Evolutionary conservation across 2,797 vertebrate genomes (phyloP).

Genomic region (Crypturellus tataupa): DNA sequence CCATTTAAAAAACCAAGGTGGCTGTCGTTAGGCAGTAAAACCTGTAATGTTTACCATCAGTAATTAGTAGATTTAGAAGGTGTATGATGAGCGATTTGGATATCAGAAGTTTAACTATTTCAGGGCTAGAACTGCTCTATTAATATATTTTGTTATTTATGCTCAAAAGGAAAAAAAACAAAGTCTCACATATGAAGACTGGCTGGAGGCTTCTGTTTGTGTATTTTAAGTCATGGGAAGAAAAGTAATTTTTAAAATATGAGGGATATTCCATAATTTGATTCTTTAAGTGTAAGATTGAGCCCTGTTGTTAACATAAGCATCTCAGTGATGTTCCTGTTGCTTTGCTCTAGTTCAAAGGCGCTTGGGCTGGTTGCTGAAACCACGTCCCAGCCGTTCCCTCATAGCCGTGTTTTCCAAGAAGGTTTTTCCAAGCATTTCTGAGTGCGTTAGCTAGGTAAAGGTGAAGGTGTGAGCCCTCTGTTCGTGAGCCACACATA

Average conservation of each 20-base stretch:
- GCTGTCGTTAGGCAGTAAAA: neutral
- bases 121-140: neutral
- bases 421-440: neutral
- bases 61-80: conserved; percentile 35
- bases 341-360: neutral
- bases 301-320: neutral
- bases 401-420: neutral
- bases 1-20: neutral
- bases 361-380: no score
- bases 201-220: neutral
- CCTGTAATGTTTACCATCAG: neutral
- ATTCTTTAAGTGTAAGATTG: neutral
- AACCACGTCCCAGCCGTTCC: neutral
- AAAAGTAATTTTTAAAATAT: neutral
- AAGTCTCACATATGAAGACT: neutral
- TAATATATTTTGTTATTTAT: conserved; percentile 12
- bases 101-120: neutral
- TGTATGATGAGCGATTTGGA: conserved; percentile 9
- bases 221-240: neutral
- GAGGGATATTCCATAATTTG: neutral
- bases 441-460: neutral
- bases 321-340: neutral
- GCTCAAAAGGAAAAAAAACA: neutral
- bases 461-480: neutral
- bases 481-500: neutral